A percentile compares a stretch with the other conserved stretches of the same genome.
These are phyloP conservation scores for Amphimallon solstitiale DNA, from an alignment of 2,888 invertebrate genomes.

Conservation along the genomic window DNA sequence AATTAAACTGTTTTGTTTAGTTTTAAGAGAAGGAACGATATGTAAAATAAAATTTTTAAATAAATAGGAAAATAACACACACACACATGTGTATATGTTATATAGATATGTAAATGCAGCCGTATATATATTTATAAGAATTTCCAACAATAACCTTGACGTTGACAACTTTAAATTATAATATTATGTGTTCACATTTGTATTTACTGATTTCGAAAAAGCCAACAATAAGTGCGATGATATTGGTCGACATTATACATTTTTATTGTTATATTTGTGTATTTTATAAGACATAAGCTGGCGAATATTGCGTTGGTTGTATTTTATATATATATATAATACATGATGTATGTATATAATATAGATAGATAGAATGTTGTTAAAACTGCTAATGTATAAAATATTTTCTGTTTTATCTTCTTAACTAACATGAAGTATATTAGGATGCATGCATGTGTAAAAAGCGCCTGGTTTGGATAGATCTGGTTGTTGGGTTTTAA, in stretches of 20 bases:
- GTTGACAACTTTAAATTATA: too few relatives aligned
- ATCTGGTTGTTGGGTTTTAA: conserved; percentile 26
- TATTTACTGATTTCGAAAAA: too few relatives aligned
- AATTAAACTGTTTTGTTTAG: too few relatives aligned
- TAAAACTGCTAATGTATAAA: not conserved
- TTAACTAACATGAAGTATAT: not conserved
- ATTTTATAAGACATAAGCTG: not conserved
- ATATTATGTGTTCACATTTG: too few relatives aligned
- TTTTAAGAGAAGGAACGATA: too few relatives aligned
- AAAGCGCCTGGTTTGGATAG: conserved; percentile 9
- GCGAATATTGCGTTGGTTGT: not conserved
- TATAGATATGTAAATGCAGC: too few relatives aligned
- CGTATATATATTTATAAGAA: too few relatives aligned
- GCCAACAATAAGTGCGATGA: too few relatives aligned
- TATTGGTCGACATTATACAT: not conserved
- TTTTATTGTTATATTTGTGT: conserved; percentile 22
- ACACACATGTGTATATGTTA: too few relatives aligned
- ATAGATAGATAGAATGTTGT: not conserved
- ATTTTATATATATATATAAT: not conserved
- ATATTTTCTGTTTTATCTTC: not conserved
- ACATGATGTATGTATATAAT: not conserved
- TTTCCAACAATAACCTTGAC: too few relatives aligned
- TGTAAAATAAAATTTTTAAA: too few relatives aligned
- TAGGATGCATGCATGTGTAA: conserved; percentile 13
- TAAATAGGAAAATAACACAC: too few relatives aligned